phyloP scores from a whole-genome alignment of 2,888 invertebrate species.

The Tetramorium bicarinatum region DNA sequence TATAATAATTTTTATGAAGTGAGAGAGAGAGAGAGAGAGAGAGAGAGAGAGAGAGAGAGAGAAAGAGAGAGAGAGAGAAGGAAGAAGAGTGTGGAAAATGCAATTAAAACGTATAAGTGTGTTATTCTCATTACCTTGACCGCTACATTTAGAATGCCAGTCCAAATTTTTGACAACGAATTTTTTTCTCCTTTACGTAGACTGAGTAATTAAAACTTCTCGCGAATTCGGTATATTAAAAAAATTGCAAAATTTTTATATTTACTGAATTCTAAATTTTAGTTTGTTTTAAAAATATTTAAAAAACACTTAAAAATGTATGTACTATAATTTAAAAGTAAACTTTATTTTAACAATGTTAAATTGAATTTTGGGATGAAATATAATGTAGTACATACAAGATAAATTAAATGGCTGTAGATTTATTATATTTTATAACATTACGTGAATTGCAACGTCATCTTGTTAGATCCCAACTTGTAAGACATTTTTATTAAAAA shows the following conservation, averaged over 20 bases:
- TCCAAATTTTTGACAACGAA: neutral
- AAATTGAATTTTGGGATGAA: neutral
- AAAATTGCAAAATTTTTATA: neutral
- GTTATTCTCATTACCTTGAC: constrained; percentile 4
- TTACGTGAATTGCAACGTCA: neutral
- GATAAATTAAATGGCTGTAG: neutral
- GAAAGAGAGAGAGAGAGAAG: neutral
- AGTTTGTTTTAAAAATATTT: neutral
- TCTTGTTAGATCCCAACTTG: neutral
- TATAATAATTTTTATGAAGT: neutral
- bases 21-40: no score
- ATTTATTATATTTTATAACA: neutral
- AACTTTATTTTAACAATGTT: neutral
- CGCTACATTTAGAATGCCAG: neutral
- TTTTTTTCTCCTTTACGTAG: neutral
- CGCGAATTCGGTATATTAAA: neutral
- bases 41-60: no score
- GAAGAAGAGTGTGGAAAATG: neutral
- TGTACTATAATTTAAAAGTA: neutral
- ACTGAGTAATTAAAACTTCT: neutral
- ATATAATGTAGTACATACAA: neutral
- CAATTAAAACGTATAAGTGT: neutral
- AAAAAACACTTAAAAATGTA: neutral
- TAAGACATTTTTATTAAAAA: neutral
- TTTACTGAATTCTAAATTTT: neutral